phyloP scores from a whole-genome alignment of 2,888 invertebrate species.

The Molorchus minor region DNA sequence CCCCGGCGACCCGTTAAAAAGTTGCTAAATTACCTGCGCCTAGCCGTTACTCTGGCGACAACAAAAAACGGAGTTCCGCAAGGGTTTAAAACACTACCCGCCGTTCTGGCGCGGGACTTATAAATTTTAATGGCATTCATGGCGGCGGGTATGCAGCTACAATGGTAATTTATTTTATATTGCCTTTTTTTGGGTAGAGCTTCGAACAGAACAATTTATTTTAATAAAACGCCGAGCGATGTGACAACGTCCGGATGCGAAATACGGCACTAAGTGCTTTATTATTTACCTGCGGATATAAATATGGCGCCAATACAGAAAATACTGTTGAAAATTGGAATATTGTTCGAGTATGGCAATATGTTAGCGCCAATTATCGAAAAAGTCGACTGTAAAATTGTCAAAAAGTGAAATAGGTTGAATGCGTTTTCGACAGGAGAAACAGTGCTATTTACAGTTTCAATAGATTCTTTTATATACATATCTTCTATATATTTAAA shows the following conservation, averaged over 20 bases:
- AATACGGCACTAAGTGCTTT: background rate
- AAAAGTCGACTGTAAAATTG: no score
- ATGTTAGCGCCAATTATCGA: no score
- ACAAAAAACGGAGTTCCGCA: constrained; percentile 3
- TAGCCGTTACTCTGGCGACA: background rate
- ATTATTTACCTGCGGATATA: background rate
- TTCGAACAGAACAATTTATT: background rate
- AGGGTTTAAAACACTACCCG: background rate
- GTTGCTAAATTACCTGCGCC: constrained; percentile 34
- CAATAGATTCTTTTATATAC: no score
- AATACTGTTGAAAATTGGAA: no score
- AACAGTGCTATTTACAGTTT: no score
- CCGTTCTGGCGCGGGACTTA: background rate
- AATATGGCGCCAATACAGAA: no score
- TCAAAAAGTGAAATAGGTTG: no score
- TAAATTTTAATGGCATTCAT: background rate
- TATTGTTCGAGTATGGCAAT: no score
- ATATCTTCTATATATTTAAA: no score
- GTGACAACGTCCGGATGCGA: background rate
- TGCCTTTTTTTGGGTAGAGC: background rate
- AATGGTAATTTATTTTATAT: background rate
- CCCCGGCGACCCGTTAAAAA: constrained; percentile 33
- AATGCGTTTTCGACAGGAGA: no score
- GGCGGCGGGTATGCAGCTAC: background rate
- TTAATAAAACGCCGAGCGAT: background rate